Percentiles rank a stretch among this genome's conserved stretches.
These are phyloP conservation scores for Rosalia funebris DNA, from an alignment of 2,888 invertebrate species.

Conservation along the genomic window DNA sequence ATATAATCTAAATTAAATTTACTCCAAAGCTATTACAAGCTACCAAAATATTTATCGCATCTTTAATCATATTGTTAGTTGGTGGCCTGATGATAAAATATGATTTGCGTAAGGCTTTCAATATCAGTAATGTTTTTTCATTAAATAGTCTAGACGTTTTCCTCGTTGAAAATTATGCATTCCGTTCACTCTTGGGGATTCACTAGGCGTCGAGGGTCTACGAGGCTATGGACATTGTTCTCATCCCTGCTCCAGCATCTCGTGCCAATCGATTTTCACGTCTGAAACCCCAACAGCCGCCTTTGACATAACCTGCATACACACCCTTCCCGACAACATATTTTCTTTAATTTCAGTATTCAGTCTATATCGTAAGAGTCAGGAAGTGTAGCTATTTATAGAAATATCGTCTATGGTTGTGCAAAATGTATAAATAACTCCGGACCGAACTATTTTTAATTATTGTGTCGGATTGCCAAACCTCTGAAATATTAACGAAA, in stretches of 20 bases:
- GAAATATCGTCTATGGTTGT: slow-evolving; percentile 31
- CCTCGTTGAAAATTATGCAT: too few species aligned
- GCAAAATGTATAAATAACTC: slow-evolving; percentile 41
- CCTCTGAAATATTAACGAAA: slow-evolving; percentile 14
- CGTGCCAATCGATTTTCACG: slow-evolving; percentile 15
- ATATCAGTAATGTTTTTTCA: too few species aligned
- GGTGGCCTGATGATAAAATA: too few species aligned
- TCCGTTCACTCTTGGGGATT: too few species aligned
- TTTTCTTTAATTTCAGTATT: slow-evolving; percentile 28
- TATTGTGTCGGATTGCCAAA: slow-evolving; percentile 25
- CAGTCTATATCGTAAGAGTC: slow-evolving; percentile 10
- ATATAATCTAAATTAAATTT: too few species aligned
- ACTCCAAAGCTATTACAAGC: too few species aligned
- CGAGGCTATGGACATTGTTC: not conserved
- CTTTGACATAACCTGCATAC: slow-evolving; percentile 17
- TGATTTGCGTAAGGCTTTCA: too few species aligned
- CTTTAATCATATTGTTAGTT: too few species aligned
- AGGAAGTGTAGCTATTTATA: slow-evolving; percentile 40
- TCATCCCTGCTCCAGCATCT: slow-evolving; percentile 26
- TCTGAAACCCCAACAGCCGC: slow-evolving; percentile 9
- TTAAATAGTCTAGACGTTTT: too few species aligned
- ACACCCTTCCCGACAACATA: slow-evolving; percentile 6
- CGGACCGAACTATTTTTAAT: slow-evolving; percentile 32
- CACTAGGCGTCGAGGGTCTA: too few species aligned
- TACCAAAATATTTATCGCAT: too few species aligned